Percentiles rank a stretch among this genome's conserved stretches.
Conservation (phyloP, 2,113 vertebrate genomes). For the Engystomops pustulosus region DNA sequence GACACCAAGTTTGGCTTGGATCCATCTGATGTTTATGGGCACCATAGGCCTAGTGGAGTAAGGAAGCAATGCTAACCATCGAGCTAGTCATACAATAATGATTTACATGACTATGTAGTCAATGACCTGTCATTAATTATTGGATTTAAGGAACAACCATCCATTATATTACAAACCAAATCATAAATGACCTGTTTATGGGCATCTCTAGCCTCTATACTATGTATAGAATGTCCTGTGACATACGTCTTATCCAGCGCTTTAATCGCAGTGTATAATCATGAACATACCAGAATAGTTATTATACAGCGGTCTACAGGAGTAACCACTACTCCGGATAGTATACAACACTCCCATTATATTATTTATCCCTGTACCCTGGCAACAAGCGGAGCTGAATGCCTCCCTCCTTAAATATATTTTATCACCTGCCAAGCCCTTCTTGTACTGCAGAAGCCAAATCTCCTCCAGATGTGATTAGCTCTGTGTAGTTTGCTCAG, state of each 20-base stretch:
- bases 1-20: too few relatives aligned
- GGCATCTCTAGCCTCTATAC: neutral
- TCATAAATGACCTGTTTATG: neutral
- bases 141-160: too few relatives aligned
- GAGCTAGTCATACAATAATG: too few relatives aligned
- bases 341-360: neutral
- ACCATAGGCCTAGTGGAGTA: neutral
- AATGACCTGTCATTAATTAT: too few relatives aligned
- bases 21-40: too few relatives aligned
- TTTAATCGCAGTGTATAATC: neutral
- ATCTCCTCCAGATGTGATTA: conserved; percentile 37
- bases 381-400: neutral
- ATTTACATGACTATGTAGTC: too few relatives aligned
- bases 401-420: conserved; percentile 8
- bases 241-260: neutral
- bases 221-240: neutral
- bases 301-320: neutral
- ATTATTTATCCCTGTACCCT: neutral
- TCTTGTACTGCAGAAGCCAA: neutral
- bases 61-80: too few relatives aligned
- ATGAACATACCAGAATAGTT: neutral
- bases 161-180: too few relatives aligned
- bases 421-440: neutral
- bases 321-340: neutral
- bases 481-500: conserved; percentile 1